Evolutionary conservation across 2,113 vertebrate genomes (phyloP).

Genomic region (Ciconia boyciana): DNA sequence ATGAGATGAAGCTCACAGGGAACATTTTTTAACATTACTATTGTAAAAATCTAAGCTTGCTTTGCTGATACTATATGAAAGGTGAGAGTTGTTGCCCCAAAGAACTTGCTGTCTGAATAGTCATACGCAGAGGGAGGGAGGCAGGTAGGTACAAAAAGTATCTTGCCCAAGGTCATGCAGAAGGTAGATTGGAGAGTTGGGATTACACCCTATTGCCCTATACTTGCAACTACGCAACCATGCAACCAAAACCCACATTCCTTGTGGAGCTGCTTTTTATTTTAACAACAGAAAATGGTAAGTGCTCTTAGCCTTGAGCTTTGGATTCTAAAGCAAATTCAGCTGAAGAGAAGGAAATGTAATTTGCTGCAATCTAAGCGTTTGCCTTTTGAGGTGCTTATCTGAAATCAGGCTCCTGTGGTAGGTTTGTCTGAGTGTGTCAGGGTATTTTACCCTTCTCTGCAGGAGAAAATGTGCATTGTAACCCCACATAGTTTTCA

Average conservation of each 20-base stretch:
- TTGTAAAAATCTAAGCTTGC: neutral
- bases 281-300: neutral
- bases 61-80: neutral
- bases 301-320: neutral
- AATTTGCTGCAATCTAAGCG: neutral
- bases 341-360: neutral
- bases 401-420: neutral
- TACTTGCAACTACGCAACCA: neutral
- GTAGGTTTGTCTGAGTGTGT: neutral
- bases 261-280: neutral
- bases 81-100: neutral
- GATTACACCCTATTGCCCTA: neutral
- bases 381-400: neutral
- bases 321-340: neutral
- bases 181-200: neutral
- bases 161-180: neutral
- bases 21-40: neutral
- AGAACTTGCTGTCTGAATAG: neutral
- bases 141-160: neutral
- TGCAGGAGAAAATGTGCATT: neutral
- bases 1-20: neutral
- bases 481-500: neutral
- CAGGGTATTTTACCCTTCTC: neutral
- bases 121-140: neutral
- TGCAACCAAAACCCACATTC: neutral